Percentiles rank a stretch among this genome's conserved stretches.
Conservation (phyloP, 2,113 vertebrate species). For the Tetrao urogallus region DNA sequence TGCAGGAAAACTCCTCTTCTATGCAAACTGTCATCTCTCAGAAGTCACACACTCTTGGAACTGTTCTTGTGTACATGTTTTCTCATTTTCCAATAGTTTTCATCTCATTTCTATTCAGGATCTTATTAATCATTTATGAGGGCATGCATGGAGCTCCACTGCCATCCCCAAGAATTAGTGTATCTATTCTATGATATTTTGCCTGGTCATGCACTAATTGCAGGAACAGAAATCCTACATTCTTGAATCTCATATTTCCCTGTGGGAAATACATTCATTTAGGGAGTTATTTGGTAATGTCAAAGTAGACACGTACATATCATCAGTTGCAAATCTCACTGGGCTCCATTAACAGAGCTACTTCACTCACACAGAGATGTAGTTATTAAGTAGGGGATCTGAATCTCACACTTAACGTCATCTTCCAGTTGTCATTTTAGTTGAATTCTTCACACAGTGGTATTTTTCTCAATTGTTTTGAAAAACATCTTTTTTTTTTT, state of each 20-base stretch:
- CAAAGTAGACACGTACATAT: rapidly evolving
- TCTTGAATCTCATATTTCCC: background rate
- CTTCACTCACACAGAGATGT: background rate
- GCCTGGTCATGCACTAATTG: background rate
- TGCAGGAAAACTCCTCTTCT: background rate
- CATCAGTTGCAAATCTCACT: background rate
- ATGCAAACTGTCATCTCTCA: background rate
- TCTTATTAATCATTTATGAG: background rate
- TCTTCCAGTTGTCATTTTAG: background rate
- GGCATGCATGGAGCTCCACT: background rate
- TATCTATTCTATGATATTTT: background rate
- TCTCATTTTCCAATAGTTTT: background rate
- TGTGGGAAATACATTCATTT: background rate
- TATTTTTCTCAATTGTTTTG: background rate
- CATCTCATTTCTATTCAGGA: background rate
- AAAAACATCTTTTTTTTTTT: background rate
- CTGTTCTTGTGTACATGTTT: background rate
- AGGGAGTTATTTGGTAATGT: background rate
- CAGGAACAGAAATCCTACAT: background rate
- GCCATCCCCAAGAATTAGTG: background rate
- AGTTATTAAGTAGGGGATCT: no score
- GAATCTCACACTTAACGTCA: background rate
- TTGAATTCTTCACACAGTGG: background rate
- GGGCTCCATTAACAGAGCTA: background rate
- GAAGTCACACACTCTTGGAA: background rate